Evolutionary conservation across 1,140 invertebrate species (phyloP).

Genomic region (Apis cerana): DNA sequence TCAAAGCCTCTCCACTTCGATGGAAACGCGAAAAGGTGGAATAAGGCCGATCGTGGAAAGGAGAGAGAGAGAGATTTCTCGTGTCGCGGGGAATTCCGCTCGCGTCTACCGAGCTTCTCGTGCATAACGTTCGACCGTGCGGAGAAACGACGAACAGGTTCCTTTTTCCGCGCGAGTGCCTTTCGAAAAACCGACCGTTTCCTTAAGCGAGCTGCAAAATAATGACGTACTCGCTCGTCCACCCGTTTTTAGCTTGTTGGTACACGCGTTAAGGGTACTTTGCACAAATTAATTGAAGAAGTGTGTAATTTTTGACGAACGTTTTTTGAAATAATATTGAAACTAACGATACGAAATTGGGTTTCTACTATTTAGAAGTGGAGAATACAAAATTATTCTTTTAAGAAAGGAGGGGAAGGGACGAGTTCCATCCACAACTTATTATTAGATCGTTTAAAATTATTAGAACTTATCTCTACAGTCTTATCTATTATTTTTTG

Average conservation of each 20-base stretch:
- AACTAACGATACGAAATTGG: too few species aligned
- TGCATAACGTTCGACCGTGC: slow-evolving; percentile 30
- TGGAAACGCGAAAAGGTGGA: background rate
- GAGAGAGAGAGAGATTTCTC: slow-evolving; percentile 41
- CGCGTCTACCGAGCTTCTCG: slow-evolving; percentile 39
- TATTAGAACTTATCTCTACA: too few species aligned
- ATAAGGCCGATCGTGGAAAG: too few species aligned
- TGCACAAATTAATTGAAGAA: too few species aligned
- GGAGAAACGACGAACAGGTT: slow-evolving; percentile 41
- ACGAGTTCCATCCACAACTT: too few species aligned
- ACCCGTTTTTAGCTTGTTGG: slow-evolving; percentile 33
- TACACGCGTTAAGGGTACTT: background rate
- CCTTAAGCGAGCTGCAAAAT: slow-evolving; percentile 64
- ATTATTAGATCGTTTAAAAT: too few species aligned
- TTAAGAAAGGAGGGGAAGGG: too few species aligned
- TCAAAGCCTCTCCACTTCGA: background rate
- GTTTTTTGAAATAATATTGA: too few species aligned
- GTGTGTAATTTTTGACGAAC: too few species aligned
- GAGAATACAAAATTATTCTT: too few species aligned
- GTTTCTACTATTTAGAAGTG: too few species aligned
- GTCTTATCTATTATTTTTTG: too few species aligned
- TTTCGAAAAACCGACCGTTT: slow-evolving; percentile 58
- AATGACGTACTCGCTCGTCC: slow-evolving; percentile 61
- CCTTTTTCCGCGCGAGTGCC: slow-evolving; percentile 8
- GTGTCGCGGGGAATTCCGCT: slow-evolving; percentile 61